phyloP scores from a whole-genome alignment of 2,888 invertebrate genomes.

The Agrotis segetum region DNA sequence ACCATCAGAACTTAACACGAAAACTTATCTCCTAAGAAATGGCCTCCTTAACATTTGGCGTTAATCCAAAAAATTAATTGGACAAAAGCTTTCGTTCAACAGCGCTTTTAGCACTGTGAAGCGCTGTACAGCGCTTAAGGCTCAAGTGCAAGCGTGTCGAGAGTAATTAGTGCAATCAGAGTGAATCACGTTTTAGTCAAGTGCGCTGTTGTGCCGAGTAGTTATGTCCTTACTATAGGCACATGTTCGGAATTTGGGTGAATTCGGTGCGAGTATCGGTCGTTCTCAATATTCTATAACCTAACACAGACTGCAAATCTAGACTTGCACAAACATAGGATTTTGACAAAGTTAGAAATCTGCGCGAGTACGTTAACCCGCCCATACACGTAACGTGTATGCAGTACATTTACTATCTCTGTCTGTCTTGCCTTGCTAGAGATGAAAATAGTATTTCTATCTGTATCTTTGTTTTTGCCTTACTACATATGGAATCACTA shows the following conservation, averaged over 20 bases:
- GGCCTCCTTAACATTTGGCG: constrained; percentile 76
- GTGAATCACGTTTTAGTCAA: constrained; percentile 83
- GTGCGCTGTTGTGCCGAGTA: constrained; percentile 76
- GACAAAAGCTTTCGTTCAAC: constrained; percentile 73
- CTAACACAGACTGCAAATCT: too few species aligned
- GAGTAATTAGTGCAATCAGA: constrained; percentile 86
- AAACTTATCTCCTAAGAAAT: constrained; percentile 61
- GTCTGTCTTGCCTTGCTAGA: too few species aligned
- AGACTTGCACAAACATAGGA: too few species aligned
- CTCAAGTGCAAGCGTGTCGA: constrained; percentile 72
- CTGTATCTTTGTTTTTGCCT: too few species aligned
- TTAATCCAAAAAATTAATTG: constrained; percentile 88
- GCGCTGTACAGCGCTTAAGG: constrained; percentile 57
- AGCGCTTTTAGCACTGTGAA: constrained; percentile 67
- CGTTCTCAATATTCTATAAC: too few species aligned
- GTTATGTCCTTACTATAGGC: constrained; percentile 62
- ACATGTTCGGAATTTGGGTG: constrained; percentile 16
- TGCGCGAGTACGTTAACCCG: too few species aligned
- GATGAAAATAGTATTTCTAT: too few species aligned
- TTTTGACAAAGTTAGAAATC: too few species aligned
- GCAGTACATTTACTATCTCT: too few species aligned
- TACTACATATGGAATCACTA: too few species aligned
- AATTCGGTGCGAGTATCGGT: constrained; percentile 24
- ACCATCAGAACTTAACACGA: constrained; percentile 46
- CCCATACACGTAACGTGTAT: too few species aligned